A percentile compares a stretch with the other conserved stretches of the same genome.
These are phyloP conservation scores for Chionodraco myersi DNA, from an alignment of 2,113 vertebrate genomes.

Conservation along the genomic window DNA sequence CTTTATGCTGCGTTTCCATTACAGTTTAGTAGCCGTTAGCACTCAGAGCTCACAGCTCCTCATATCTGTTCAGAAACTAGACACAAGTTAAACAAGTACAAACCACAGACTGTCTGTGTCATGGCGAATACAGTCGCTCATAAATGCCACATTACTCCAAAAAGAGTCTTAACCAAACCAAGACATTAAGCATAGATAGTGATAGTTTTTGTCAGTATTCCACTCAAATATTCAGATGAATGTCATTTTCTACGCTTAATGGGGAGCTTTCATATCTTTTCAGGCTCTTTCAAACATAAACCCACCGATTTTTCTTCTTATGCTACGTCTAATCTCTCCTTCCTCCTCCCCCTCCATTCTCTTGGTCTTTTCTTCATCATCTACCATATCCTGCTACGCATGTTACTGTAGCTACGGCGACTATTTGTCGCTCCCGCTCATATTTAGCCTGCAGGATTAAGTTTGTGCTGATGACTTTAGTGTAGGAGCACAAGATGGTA, in stretches of 20 bases:
- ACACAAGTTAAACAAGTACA: too few species aligned
- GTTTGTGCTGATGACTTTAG: slow-evolving; percentile 56
- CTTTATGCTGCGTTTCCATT: too few species aligned
- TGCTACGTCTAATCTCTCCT: neutral
- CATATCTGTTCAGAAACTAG: too few species aligned
- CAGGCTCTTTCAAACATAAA: slow-evolving; percentile 17
- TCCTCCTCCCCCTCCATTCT: neutral
- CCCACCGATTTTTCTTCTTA: neutral
- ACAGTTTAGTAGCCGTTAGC: too few species aligned
- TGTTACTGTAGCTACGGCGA: slow-evolving; percentile 30
- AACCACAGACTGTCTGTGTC: too few species aligned
- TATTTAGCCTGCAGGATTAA: slow-evolving; percentile 64
- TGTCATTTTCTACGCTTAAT: neutral
- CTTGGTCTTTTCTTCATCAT: slow-evolving; percentile 32
- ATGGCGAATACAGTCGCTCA: neutral
- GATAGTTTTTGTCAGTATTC: neutral
- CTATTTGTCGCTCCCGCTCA: slow-evolving; percentile 68
- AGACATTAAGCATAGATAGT: neutral
- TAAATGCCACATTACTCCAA: neutral
- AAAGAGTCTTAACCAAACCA: neutral
- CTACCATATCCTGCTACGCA: slow-evolving; percentile 31
- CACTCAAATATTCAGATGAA: neutral
- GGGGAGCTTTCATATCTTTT: slow-evolving; percentile 15
- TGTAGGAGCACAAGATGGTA: slow-evolving; percentile 36
- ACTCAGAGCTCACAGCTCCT: too few species aligned